Evolutionary conservation across 2,797 vertebrate species (phyloP), one percentile per base, ranked within the genome.

Genomic region (Dicrostonyx torquatus): DNA sequence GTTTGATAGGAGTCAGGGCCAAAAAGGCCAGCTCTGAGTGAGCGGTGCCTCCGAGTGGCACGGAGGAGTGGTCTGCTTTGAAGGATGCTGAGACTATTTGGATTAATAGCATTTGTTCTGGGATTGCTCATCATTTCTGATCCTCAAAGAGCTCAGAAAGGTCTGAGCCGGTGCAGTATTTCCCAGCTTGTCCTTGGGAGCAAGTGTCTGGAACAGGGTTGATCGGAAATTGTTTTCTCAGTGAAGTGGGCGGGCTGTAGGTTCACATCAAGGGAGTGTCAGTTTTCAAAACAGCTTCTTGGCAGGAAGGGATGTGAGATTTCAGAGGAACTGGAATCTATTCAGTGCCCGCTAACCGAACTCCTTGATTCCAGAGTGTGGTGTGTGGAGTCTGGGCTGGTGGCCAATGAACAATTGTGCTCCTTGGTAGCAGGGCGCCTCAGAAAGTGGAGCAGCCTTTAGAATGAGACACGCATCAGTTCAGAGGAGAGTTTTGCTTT

Each of bases 221-320:
- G 95, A 83, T 93, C 94, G 96, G 88, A 97, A 97, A 95, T 72
- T 83, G 58, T 91, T 95, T 97, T 97, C 85, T 95, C 90, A 87
- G 93, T 72, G 96, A 93, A 79, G 48, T 94, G 66, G 86, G 96
- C 92, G 73, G 80, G 83, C 87, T 93, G 92, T 84, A 89, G 94
- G 93, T 20, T 96, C 87, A 84, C 92, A 95, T 93, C 43, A 76
- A 96, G 64, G 68, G 89, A 15, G 70, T 95, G 76, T 88, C 78
- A 90, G 87, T 89, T 93, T 95, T 90, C 92, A 96, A 93, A 96
- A 50, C 94, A 92, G 89, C 76, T 90, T 93, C 95, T 93, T 87
- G 79, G 72, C 53, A 93, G 94, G 92, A 64, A 89, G 3, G 22
- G 62, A 80, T 24, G 86, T 34, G 48, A 37, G 90, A 88, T 94